These are phyloP conservation scores for Atractosteus spatula DNA, from an alignment of 2,113 vertebrate genomes.

Conservation along the genomic window DNA sequence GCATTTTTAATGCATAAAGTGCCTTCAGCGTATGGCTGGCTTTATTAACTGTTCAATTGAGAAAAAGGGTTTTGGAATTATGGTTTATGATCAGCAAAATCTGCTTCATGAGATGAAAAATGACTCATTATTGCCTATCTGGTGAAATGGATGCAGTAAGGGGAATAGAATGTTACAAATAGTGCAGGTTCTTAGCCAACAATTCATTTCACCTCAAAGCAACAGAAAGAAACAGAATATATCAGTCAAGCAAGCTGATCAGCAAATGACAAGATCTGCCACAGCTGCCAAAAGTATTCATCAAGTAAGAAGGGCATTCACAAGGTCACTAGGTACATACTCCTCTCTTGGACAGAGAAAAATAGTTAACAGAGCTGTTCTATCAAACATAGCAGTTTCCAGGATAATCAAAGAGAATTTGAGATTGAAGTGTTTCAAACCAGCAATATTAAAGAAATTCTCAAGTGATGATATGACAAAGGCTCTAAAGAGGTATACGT, in stretches of 20 bases:
- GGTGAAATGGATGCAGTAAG: not conserved
- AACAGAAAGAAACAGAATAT: not conserved
- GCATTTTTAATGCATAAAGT: not conserved
- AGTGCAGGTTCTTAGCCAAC: not conserved
- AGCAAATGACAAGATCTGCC: slow-evolving; percentile 44
- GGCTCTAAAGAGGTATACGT: slow-evolving; percentile 11
- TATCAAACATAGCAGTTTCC: slow-evolving; percentile 20
- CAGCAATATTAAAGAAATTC: slow-evolving; percentile 31
- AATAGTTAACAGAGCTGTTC: slow-evolving; percentile 23
- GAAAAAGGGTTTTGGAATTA: not conserved
- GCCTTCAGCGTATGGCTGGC: not conserved
- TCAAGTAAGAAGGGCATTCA: slow-evolving; percentile 49
- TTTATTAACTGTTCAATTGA: not conserved
- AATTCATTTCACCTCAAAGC: slow-evolving; percentile 23
- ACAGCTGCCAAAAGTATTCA: slow-evolving; percentile 31
- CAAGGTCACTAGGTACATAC: slow-evolving; percentile 49
- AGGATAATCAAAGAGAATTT: slow-evolving; percentile 40
- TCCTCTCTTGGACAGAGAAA: slow-evolving; percentile 16
- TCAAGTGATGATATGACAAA: slow-evolving; percentile 39
- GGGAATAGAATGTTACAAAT: slow-evolving; percentile 3
- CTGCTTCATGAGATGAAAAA: slow-evolving; percentile 6
- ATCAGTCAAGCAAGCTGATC: slow-evolving; percentile 25
- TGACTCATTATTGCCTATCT: not conserved
- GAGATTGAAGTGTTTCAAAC: slow-evolving; percentile 36
- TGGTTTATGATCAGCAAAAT: not conserved